phyloP scores from a whole-genome alignment of 2,797 vertebrate genomes.

The Yasuhikotakia modesta region DNA sequence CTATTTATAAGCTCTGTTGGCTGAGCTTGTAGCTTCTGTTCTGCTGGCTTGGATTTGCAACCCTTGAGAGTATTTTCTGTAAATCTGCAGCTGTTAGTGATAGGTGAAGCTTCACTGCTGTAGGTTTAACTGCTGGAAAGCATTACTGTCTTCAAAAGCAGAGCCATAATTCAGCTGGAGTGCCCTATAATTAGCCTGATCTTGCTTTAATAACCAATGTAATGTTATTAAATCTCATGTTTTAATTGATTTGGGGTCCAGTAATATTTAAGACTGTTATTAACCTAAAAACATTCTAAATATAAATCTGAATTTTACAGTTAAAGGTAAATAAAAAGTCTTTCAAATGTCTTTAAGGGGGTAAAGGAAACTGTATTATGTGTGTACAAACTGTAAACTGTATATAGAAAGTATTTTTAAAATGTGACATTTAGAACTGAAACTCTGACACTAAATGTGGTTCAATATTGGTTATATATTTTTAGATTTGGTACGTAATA shows the following conservation, averaged over 20 bases:
- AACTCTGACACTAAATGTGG: no score
- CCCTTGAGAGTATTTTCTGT: constrained; percentile 41
- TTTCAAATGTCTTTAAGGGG: no score
- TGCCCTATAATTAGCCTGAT: background rate
- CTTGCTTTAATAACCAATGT: background rate
- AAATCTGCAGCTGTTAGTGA: constrained; percentile 31
- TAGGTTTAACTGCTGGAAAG: constrained; percentile 5
- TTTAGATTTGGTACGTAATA: background rate
- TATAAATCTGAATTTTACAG: no score
- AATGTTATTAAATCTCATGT: background rate
- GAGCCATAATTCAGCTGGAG: constrained; percentile 9
- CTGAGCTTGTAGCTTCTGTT: constrained; percentile 47
- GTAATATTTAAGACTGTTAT: background rate
- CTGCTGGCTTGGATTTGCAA: constrained; percentile 33
- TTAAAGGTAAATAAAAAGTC: no score
- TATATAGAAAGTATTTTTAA: no score
- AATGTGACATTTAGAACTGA: no score
- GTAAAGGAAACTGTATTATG: no score
- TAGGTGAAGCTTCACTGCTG: constrained; percentile 1
- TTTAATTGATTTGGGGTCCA: background rate
- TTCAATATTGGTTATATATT: background rate
- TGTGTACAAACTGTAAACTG: no score
- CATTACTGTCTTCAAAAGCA: background rate
- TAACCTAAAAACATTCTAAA: background rate
- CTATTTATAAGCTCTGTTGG: constrained; percentile 42